Conservation (phyloP, 2,797 vertebrate species). For the Yasuhikotakia modesta region DNA sequence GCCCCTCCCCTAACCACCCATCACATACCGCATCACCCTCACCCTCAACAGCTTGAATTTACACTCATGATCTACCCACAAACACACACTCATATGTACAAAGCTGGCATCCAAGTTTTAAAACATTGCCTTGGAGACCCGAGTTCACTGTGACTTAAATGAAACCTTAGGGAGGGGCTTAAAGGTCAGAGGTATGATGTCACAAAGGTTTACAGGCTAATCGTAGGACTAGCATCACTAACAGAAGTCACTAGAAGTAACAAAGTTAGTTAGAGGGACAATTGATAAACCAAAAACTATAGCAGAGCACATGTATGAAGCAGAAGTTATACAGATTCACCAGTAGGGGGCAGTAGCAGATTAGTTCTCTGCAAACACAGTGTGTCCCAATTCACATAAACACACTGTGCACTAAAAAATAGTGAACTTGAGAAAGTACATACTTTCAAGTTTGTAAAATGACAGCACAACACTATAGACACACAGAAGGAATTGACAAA, state of each 20-base stretch:
- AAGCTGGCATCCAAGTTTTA: slow-evolving; percentile 59
- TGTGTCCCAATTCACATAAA: slow-evolving; percentile 15
- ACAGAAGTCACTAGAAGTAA: neutral
- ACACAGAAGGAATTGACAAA: neutral
- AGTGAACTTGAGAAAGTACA: neutral
- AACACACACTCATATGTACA: slow-evolving; percentile 21
- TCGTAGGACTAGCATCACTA: neutral
- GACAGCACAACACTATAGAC: neutral
- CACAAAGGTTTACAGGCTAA: slow-evolving; percentile 18
- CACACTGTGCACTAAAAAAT: neutral
- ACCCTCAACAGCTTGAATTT: neutral
- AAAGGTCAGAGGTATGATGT: slow-evolving; percentile 46
- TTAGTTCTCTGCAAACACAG: neutral
- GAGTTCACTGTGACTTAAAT: slow-evolving; percentile 87
- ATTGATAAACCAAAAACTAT: slow-evolving; percentile 9
- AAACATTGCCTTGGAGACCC: slow-evolving; percentile 80
- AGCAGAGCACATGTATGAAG: no score
- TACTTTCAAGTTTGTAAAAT: neutral
- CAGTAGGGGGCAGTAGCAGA: slow-evolving; percentile 25
- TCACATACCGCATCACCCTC: neutral
- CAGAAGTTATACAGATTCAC: neutral
- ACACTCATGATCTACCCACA: neutral
- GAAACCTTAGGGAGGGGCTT: slow-evolving; percentile 54
- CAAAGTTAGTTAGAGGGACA: neutral
- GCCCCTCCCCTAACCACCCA: slow-evolving; percentile 21